Evolutionary conservation across 2,888 invertebrate genomes (phyloP).

Genomic region (Clusia tigrina): DNA sequence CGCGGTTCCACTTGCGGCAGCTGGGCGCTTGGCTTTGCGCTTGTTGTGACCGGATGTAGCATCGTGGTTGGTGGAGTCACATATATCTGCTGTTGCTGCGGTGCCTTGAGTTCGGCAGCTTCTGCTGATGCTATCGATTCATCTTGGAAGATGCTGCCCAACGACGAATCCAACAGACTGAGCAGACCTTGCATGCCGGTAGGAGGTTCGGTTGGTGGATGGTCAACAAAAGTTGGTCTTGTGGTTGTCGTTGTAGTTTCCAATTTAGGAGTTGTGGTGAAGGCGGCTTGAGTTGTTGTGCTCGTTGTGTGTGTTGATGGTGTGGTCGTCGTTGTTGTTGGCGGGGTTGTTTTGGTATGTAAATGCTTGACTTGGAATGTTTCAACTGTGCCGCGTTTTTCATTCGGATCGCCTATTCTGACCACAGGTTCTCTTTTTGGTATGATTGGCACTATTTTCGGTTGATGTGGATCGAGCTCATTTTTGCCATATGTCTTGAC

Average conservation of each 20-base stretch:
- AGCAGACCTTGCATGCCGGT: constrained; percentile 57
- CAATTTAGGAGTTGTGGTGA: constrained; percentile 25
- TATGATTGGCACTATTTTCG: constrained; percentile 63
- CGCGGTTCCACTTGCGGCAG: constrained; percentile 40
- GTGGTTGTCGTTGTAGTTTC: constrained; percentile 23
- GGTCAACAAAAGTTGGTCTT: constrained; percentile 8
- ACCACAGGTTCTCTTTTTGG: constrained; percentile 60
- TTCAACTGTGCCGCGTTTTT: constrained; percentile 56
- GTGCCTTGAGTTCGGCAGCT: background rate
- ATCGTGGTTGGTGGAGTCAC: constrained; percentile 41
- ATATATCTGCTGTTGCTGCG: constrained; percentile 24
- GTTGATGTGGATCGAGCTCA: constrained; percentile 59
- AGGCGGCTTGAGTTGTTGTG: constrained; percentile 25
- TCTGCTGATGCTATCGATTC: constrained; percentile 36
- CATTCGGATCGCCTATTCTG: constrained; percentile 55
- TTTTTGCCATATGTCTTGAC: constrained; percentile 81
- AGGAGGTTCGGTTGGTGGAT: constrained; percentile 29
- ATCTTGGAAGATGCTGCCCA: constrained; percentile 56
- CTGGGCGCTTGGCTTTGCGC: constrained; percentile 38
- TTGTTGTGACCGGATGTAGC: constrained; percentile 42
- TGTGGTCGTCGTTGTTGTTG: constrained; percentile 35
- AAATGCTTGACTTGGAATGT: constrained; percentile 62
- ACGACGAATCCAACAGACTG: constrained; percentile 56
- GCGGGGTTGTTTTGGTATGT: constrained; percentile 55
- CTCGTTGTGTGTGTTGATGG: constrained; percentile 37